Evolutionary conservation across 2,113 vertebrate species (phyloP), one percentile per base, ranked within the genome.

Genomic region (Laticauda colubrina): DNA sequence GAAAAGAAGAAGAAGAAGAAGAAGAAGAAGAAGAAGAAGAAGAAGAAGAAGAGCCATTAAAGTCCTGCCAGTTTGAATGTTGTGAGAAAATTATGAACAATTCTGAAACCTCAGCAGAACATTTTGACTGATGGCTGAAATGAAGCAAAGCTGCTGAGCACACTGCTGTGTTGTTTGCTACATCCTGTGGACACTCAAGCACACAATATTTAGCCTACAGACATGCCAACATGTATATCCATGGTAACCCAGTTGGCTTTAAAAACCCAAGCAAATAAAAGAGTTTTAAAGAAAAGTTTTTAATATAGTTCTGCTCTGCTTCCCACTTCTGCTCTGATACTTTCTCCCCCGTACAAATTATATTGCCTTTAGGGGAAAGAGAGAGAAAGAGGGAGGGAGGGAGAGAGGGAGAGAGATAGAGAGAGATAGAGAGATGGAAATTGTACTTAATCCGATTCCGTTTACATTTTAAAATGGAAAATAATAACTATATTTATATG

Each of bases 401-500:
- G 55, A 56, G 3, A 0, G 55, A 1, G 55, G 3, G 1, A 56
- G 56, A 6, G 56, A 57, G 20, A 57, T 5, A 55, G 14, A 18
- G 54, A 55, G 15, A 55, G 14, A 18, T 3, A 55, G 15, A 21
- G 94, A 3, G 3, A 90, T 55, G 0, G 59, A 15, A 12, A 43
- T 7, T 0, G 15, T 12, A 88, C 51, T 18, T 54, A 34, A 54
- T 88, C 6, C 2, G 29, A 15, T 87, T 54, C 14, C 29, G 18
- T 54, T 87, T 48, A 26, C 23, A 87, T 92, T 87, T 92, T 94
- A 39, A 91, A 95, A 95, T 93, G 94, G 51, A 61, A 61, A 94
- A 92, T 94, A 93, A 0, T 92, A 9, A n/a, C 94, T 93, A 94
- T 64, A 89, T 92, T 91, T 93, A 90, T 96, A 96, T 93, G 21